Percentiles rank a stretch among this genome's conserved stretches.
These are phyloP conservation scores for Tragopan temminckii DNA, from an alignment of 2,797 vertebrate species.

Conservation along the genomic window DNA sequence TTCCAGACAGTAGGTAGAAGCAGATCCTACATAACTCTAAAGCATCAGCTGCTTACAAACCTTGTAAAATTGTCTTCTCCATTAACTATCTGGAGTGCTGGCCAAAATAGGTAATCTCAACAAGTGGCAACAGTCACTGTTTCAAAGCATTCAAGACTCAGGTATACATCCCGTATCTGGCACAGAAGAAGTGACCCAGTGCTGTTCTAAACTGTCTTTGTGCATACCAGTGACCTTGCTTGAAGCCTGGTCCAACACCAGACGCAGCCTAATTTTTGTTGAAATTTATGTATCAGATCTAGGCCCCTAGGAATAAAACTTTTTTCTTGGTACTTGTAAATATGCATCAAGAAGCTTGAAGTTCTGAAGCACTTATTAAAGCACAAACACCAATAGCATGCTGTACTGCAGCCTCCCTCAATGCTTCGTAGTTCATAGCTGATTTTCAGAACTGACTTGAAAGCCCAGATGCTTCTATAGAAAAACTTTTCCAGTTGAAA, in stretches of 20 bases:
- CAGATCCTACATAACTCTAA: neutral
- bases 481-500: neutral
- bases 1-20: neutral
- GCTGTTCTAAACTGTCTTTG: neutral
- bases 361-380: neutral
- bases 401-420: neutral
- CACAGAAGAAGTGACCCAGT: neutral
- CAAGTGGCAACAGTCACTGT: neutral
- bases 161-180: neutral
- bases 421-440: neutral
- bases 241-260: neutral
- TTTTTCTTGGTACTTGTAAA: neutral
- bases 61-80: neutral
- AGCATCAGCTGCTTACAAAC: neutral
- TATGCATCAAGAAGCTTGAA: neutral
- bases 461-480: neutral
- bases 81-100: neutral
- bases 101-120: neutral
- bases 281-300: neutral
- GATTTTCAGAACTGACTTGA: neutral
- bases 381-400: neutral
- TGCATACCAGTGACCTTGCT: accelerated
- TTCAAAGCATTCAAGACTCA: neutral
- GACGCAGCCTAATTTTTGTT: neutral
- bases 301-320: neutral